Percentiles rank a stretch among this genome's conserved stretches.
Evolutionary conservation across 2,888 invertebrate species (phyloP).

Genomic region (Desoria tigrina): DNA sequence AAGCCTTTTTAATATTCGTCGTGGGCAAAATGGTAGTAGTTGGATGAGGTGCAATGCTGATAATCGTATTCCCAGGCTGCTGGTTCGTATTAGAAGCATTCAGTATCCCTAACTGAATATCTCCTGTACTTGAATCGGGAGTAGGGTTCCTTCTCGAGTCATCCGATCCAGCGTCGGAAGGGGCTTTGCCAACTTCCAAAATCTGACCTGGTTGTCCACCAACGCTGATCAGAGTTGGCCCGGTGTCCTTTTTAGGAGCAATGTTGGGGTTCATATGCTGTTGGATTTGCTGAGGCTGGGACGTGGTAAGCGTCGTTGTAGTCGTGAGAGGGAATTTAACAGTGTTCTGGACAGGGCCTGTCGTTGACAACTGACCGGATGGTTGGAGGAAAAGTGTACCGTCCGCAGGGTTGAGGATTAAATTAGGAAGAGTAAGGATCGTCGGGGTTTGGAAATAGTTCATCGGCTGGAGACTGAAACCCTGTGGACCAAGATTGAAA

Average conservation of each 20-base stretch:
- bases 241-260: constrained; percentile 49
- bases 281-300: constrained; percentile 15
- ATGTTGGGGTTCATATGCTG: constrained; percentile 30
- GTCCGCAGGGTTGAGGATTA: constrained; percentile 52
- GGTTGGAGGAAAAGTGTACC: constrained; percentile 52
- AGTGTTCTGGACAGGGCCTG: constrained; percentile 28
- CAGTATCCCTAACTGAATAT: constrained; percentile 49
- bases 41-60: constrained; percentile 43
- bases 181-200: constrained; percentile 25
- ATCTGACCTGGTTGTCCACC: constrained; percentile 27
- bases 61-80: constrained; percentile 43
- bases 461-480: constrained; percentile 52
- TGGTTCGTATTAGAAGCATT: constrained; percentile 26
- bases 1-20: constrained; percentile 44
- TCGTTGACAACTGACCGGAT: constrained; percentile 38
- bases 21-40: constrained; percentile 34
- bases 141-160: constrained; percentile 52
- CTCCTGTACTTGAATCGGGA: constrained; percentile 53
- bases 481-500: constrained; percentile 51
- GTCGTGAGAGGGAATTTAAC: constrained; percentile 43
- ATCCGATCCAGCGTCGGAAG: constrained; percentile 46
- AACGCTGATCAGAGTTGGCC: constrained; percentile 21
- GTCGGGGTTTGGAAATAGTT: constrained; percentile 52
- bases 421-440: constrained; percentile 50
- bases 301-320: constrained; percentile 23